Evolutionary conservation across 2,113 vertebrate species (phyloP).

Genomic region (Phalacrocorax brasilianus): DNA sequence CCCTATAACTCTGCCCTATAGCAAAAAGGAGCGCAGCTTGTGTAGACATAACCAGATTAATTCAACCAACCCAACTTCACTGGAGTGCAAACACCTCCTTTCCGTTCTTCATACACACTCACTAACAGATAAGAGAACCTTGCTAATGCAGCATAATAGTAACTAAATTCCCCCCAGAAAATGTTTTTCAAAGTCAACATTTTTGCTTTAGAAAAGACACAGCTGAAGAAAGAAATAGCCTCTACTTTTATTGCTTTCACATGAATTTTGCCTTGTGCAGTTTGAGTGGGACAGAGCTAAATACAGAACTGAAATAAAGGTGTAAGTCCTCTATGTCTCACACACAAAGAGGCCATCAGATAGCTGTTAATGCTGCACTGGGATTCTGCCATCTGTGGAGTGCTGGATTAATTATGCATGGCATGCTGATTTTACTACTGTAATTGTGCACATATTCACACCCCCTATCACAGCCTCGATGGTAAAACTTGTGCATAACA

Average conservation of each 20-base stretch:
- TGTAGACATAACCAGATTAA: not conserved
- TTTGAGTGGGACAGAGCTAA: not conserved
- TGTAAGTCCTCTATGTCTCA: not conserved
- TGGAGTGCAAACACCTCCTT: not conserved
- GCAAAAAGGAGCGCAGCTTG: not conserved
- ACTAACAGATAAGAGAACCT: not conserved
- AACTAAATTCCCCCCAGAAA: not conserved
- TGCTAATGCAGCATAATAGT: not conserved
- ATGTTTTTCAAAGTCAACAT: not conserved
- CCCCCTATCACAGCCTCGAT: not conserved
- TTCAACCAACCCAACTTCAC: not conserved
- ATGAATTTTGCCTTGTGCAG: not conserved
- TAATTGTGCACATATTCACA: constrained; percentile 8
- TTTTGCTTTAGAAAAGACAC: not conserved
- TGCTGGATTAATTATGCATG: not conserved
- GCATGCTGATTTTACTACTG: not conserved
- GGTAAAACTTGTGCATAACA: constrained; percentile 50
- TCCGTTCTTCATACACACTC: not conserved
- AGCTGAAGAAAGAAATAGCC: not conserved
- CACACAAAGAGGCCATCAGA: not conserved
- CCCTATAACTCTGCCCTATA: not conserved
- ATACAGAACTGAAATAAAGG: not conserved
- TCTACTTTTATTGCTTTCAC: not conserved
- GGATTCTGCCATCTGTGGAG: not conserved
- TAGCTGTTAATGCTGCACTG: not conserved